These are phyloP conservation scores for Drosophila kanekoi DNA, from an alignment of 2,888 invertebrate genomes.

Conservation along the genomic window DNA sequence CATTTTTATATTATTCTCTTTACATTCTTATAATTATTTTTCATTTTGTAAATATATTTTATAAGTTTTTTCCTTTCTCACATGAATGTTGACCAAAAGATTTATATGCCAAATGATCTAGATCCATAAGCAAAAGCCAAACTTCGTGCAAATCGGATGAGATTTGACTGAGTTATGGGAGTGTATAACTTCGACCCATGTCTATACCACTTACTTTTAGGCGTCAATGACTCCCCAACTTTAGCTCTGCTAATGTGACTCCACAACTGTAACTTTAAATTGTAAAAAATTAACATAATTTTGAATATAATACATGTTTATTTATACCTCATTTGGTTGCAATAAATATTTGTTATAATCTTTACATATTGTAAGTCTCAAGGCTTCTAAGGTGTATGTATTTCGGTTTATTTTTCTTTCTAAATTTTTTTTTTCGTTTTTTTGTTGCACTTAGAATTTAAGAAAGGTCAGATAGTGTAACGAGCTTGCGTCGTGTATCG, in stretches of 20 bases:
- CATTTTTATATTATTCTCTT: background rate
- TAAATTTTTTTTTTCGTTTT: background rate
- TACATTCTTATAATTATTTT: background rate
- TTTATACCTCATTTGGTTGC: slow-evolving; percentile 61
- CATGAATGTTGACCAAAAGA: too few relatives aligned
- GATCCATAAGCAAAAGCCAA: too few relatives aligned
- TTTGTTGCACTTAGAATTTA: slow-evolving; percentile 61
- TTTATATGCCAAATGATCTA: too few relatives aligned
- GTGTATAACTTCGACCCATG: too few relatives aligned
- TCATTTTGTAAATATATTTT: too few relatives aligned
- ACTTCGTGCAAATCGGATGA: too few relatives aligned
- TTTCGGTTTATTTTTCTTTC: slow-evolving; percentile 4
- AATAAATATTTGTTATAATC: slow-evolving; percentile 71
- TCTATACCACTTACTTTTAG: too few relatives aligned
- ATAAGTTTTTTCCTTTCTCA: too few relatives aligned
- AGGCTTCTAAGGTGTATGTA: slow-evolving; percentile 58
- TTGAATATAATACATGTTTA: slow-evolving; percentile 75
- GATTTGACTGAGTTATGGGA: too few relatives aligned
- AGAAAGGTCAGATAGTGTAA: slow-evolving; percentile 14
- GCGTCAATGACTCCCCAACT: too few relatives aligned
- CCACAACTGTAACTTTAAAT: too few relatives aligned
- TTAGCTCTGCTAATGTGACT: too few relatives aligned
- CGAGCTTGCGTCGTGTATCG: slow-evolving; percentile 4
- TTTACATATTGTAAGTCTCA: slow-evolving; percentile 76
- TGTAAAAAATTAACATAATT: background rate